Conservation (phyloP, 1,140 invertebrate genomes). For the Cydia splendana region DNA sequence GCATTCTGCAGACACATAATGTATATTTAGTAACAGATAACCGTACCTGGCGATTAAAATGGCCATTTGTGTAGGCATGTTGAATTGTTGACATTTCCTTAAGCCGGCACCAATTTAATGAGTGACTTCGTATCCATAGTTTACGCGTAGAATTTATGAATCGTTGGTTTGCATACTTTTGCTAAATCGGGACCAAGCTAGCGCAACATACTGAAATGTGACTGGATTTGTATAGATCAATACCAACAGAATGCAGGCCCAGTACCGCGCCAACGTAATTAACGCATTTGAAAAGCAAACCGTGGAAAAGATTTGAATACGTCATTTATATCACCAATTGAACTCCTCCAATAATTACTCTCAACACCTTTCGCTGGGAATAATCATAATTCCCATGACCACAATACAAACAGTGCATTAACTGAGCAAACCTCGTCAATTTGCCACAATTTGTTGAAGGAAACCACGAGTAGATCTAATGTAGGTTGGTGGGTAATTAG, state of each 20-base stretch:
- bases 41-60: neutral
- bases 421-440: slow-evolving; percentile 37
- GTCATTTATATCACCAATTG: slow-evolving; percentile 26
- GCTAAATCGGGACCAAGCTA: too few species aligned
- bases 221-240: neutral
- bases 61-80: too few species aligned
- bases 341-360: slow-evolving; percentile 15
- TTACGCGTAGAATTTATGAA: too few species aligned
- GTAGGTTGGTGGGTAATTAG: slow-evolving; percentile 56
- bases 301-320: slow-evolving; percentile 26
- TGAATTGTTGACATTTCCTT: too few species aligned
- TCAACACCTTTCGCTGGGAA: slow-evolving; percentile 29
- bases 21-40: neutral
- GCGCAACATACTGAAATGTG: neutral
- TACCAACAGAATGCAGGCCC: neutral
- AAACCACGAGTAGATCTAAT: slow-evolving; percentile 51
- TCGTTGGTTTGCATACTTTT: too few species aligned
- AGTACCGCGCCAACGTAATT: slow-evolving; percentile 3
- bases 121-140: too few species aligned
- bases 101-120: too few species aligned
- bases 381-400: slow-evolving; percentile 33
- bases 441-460: slow-evolving; percentile 42
- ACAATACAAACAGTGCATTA: slow-evolving; percentile 32
- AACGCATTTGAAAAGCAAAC: slow-evolving; percentile 17
- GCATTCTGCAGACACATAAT: neutral